Evolutionary conservation across 2,113 vertebrate species (phyloP).

Genomic region (Eudyptes chrysolophus): DNA sequence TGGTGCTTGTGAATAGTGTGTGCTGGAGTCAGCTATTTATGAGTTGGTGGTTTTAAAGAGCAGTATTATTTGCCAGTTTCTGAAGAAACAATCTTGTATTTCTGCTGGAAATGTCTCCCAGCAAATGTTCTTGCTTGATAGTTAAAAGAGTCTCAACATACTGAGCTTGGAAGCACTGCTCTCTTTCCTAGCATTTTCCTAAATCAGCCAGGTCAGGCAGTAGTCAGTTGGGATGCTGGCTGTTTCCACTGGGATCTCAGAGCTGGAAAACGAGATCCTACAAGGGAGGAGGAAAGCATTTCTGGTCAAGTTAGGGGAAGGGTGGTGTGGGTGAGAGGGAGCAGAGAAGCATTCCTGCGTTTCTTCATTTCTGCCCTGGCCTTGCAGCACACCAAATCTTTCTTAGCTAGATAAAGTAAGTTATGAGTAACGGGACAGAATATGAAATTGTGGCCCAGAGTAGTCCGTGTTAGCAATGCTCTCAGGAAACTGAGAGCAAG

Average conservation of each 20-base stretch:
- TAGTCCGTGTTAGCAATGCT: background rate
- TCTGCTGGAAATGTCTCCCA: background rate
- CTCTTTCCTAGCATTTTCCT: conserved; percentile 2
- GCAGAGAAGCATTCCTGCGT: background rate
- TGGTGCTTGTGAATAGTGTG: background rate
- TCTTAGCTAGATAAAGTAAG: background rate
- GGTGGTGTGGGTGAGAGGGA: background rate
- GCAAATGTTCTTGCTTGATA: background rate
- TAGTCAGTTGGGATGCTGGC: background rate
- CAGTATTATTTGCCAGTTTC: background rate
- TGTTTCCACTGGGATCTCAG: background rate
- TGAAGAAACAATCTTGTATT: background rate
- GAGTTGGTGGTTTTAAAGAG: background rate
- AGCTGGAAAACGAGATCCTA: background rate
- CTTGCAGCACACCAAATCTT: background rate
- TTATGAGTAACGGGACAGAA: background rate
- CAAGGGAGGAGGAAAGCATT: background rate
- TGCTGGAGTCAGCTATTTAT: background rate
- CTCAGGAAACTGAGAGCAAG: background rate
- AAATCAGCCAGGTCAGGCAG: background rate
- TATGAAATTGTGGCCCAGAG: background rate
- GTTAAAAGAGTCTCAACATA: background rate
- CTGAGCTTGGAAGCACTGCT: background rate
- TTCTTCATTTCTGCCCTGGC: background rate
- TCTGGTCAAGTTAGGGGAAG: background rate